phyloP scores from a whole-genome alignment of 2,797 vertebrate genomes.

The Pempheris klunzingeri region DNA sequence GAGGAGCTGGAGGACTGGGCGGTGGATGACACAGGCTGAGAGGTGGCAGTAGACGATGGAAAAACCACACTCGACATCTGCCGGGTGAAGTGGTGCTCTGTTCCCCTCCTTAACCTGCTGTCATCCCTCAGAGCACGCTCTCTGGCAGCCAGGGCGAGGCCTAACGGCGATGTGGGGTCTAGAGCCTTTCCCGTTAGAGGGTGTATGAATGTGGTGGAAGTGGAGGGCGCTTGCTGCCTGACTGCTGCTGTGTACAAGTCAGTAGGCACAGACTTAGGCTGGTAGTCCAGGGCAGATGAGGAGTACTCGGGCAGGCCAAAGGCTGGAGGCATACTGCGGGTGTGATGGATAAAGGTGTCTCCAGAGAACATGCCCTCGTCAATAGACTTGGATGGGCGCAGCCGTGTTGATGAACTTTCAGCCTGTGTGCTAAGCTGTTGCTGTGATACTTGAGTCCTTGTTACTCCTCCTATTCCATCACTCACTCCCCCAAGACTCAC shows the following conservation, averaged over 20 bases:
- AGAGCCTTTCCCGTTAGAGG: slow-evolving; percentile 94
- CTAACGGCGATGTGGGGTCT: slow-evolving; percentile 92
- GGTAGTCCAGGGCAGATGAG: slow-evolving; percentile 83
- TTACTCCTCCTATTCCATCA: slow-evolving; percentile 63
- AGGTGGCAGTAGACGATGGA: slow-evolving; percentile 72
- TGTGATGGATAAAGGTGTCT: slow-evolving; percentile 91
- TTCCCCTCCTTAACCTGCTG: slow-evolving; percentile 80
- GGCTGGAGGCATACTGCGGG: slow-evolving; percentile 89
- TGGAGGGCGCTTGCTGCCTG: slow-evolving; percentile 63
- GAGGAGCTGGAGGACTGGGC: slow-evolving; percentile 83
- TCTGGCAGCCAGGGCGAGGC: slow-evolving; percentile 91
- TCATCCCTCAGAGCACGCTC: slow-evolving; percentile 92
- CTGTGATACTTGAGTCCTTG: slow-evolving; percentile 79
- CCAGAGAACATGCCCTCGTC: slow-evolving; percentile 94
- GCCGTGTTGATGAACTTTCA: slow-evolving; percentile 81
- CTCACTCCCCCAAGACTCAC: slow-evolving; percentile 68
- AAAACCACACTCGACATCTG: slow-evolving; percentile 82
- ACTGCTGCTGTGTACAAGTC: slow-evolving; percentile 84
- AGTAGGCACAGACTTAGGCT: slow-evolving; percentile 87
- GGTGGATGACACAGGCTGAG: slow-evolving; percentile 77
- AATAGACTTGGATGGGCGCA: slow-evolving; percentile 94
- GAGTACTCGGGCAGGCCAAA: slow-evolving; percentile 87
- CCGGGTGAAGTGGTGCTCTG: slow-evolving; percentile 84
- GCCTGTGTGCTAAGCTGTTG: slow-evolving; percentile 82
- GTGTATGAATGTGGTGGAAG: slow-evolving; percentile 90